Base-by-base conservation (phyloP, 2,113 vertebrate genomes). In the Vombatus ursinus region DNA sequence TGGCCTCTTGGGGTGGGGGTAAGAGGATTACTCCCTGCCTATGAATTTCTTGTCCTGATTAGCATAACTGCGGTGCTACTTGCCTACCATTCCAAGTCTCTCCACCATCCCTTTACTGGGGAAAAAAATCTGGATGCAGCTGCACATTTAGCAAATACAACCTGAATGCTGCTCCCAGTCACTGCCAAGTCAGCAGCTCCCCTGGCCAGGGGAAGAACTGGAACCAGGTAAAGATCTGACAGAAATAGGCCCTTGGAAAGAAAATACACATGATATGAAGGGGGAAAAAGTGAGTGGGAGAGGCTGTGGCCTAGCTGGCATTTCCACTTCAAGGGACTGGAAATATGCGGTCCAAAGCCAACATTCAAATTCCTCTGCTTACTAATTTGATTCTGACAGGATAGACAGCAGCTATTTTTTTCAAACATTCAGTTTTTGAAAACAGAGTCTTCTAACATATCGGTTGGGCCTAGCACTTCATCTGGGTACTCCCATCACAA, bases 401-500 rank as follows among this genome's bases (percentile, higher is more conserved):
- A 93, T 48, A 93, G 89, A 49, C 57, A n/a, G 89, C 26, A 12
- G 54, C 68, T 95, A 90, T 94, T 95, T 94, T 94, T 94, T 91
- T n/a, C 50, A 49, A 90, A 49, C n/a, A 24, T 48, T 90, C 6
- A 90, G 48, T 90, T 44, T 48, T 19, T 49, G 23, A 10, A 90
- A 90, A 50, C 26, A 28, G 10, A 19, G 26, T 26, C 47, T 50
- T 90, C 24, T 25, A 90, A 6, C 89, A 26, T 50, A 49, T 49
- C 28, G 48, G 50, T 49, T 90, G 44, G 47, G 23, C 49, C 89
- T 49, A 3, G 49, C 89, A 14, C 61, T 77, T 77, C 12, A n/a
- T 77, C 31, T 22, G 57, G 31, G 28, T 31, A 11, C 57, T 37
- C 28, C 26, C 54, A 61, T 28, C 54, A 61, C 54, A 9, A 28